Base-by-base conservation (phyloP, 2,888 invertebrate genomes). In the Ephialtes manifestator region DNA sequence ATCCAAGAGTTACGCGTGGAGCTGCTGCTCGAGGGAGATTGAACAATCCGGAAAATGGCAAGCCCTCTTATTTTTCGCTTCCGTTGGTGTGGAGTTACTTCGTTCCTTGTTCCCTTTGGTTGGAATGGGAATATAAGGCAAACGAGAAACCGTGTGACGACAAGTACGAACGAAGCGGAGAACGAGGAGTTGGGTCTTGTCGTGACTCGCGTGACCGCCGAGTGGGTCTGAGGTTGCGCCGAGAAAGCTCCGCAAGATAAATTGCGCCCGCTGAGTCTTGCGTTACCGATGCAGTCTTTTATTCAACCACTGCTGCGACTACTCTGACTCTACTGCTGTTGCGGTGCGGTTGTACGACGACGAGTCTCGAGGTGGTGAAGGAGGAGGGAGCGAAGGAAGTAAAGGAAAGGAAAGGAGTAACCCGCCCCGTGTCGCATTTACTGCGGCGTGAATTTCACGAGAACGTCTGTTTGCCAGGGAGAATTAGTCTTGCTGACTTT, bases 401-500 rank as follows among this genome's bases (percentile, higher is more conserved):
- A 68, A 48, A 48, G 28, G 67, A 60, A 72, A 80, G 74, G 48
- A 51, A 71, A 72, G 35, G 72, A 86, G 72, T 58, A 43, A 24
- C 55, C 48, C 71, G 68, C 75, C 79, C 83, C 76, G 82, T 80
- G 85, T 85, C 82, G 85, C 83, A 83, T 85, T 85, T 85, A 85
- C 85, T 85, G 85, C 85, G 85, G 85, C 85, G 83, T 85, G 85
- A 85, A 85, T 85, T 85, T 85, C 83, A 80, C 80, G 85, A 81
- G 67, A 76, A 83, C 79, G 85, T 85, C 79, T 79, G 82, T 85
- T 85, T 80, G 83, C 85, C 71, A 39, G 75, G 20, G 79, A 60
- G 80, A 85, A 85, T 85, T 80, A 83, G 85, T 82, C 79, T 76
- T n/a, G 76, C 67, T 80, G 83, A 85, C 83, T 85, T 85, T 85